A percentile compares a stretch with the other conserved stretches of the same genome.
These are phyloP conservation scores for Tachysurus fulvidraco DNA, from an alignment of 2,113 vertebrate species.

Conservation along the genomic window DNA sequence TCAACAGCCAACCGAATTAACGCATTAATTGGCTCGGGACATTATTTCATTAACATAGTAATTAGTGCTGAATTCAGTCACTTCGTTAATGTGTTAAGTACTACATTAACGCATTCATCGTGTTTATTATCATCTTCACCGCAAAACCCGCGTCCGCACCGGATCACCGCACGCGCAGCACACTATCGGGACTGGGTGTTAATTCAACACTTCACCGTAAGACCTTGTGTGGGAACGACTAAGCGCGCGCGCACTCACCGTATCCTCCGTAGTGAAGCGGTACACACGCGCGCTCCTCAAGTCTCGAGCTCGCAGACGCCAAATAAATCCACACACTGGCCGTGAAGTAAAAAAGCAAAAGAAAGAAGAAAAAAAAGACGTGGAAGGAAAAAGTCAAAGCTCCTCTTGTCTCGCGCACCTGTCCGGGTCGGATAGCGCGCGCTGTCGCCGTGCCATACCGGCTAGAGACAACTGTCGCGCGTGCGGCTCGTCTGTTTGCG, in stretches of 20 bases:
- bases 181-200: not conserved
- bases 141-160: not conserved
- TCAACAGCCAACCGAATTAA: not conserved
- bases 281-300: not conserved
- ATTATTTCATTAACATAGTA: not conserved
- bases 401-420: conserved; percentile 75
- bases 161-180: not conserved
- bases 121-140: not conserved
- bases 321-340: conserved; percentile 11
- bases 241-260: conserved; percentile 23
- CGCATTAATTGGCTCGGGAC: not conserved
- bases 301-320: not conserved
- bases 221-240: too few relatives aligned
- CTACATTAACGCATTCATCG: not conserved
- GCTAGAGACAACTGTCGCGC: conserved; percentile 73
- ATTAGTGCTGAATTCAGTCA: not conserved
- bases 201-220: not conserved
- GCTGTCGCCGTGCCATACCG: conserved; percentile 70
- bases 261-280: not conserved
- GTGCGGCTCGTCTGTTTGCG: conserved; percentile 59
- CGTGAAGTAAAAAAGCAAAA: not conserved
- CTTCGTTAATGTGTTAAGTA: not conserved
- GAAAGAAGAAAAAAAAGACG: not conserved
- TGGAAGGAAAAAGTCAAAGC: conserved; percentile 59
- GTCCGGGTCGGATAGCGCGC: conserved; percentile 69